These are phyloP conservation scores for Microcebus tavaratra DNA, from an alignment of 2,113 vertebrate genomes.

Conservation along the genomic window DNA sequence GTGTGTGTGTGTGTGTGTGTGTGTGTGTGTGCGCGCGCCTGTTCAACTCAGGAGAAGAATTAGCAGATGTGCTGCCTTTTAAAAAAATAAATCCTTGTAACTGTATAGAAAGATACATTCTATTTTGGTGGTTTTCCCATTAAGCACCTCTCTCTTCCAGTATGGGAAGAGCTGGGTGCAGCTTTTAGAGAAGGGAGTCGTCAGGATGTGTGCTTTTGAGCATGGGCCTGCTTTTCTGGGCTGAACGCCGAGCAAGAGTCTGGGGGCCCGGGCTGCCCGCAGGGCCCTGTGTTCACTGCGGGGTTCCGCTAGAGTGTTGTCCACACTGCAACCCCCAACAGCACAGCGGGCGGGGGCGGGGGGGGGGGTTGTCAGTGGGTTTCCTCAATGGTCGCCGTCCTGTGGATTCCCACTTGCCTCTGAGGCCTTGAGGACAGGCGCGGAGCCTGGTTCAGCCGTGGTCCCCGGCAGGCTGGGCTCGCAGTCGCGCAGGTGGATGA, in stretches of 20 bases:
- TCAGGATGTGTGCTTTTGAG: background rate
- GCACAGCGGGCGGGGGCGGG: too few relatives aligned
- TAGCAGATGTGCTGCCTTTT: background rate
- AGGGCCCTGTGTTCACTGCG: background rate
- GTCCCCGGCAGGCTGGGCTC: background rate
- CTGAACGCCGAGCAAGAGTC: background rate
- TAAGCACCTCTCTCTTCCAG: background rate
- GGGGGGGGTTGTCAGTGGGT: background rate
- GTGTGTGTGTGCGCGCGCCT: background rate
- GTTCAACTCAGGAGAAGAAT: background rate
- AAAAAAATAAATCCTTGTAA: background rate
- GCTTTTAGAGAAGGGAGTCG: background rate
- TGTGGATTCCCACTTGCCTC: background rate
- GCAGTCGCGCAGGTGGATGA: rapidly evolving
- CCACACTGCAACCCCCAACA: background rate
- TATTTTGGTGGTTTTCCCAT: background rate
- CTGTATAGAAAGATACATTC: background rate
- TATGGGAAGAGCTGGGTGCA: background rate
- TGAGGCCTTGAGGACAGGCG: background rate
- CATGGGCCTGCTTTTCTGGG: background rate
- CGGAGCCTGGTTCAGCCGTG: background rate
- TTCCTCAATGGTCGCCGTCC: background rate
- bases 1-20: background rate
- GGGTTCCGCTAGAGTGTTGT: background rate
- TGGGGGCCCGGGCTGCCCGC: rapidly evolving